These are phyloP conservation scores for Cynopterus sphinx DNA, from an alignment of 2,797 vertebrate species.

Conservation along the genomic window DNA sequence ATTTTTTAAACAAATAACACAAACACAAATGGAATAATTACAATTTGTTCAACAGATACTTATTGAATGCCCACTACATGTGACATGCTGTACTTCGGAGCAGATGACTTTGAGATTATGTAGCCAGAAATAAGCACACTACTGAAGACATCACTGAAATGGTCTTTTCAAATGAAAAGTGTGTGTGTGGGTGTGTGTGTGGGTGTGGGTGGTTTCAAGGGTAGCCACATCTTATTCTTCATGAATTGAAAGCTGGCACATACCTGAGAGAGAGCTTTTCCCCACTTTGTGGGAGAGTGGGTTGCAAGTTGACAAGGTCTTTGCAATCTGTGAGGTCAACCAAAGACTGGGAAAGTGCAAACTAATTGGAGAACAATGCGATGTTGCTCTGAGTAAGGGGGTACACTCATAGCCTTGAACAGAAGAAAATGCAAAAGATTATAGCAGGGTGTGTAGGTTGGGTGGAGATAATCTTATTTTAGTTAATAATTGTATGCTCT, in stretches of 20 bases:
- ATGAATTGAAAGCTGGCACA: not conserved
- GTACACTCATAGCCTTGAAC: no score
- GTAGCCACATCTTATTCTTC: not conserved
- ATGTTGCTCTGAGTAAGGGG: no score
- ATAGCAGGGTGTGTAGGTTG: no score
- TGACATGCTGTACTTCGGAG: not conserved
- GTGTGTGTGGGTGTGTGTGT: not conserved
- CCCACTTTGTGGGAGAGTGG: no score
- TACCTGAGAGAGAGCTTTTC: not conserved
- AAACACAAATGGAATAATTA: not conserved
- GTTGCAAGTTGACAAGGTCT: no score
- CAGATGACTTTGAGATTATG: not conserved
- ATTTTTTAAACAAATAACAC: not conserved
- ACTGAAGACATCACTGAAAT: not conserved
- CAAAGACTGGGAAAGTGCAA: no score
- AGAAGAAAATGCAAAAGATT: no score
- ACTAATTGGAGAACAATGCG: no score
- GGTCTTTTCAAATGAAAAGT: not conserved
- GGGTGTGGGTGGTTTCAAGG: not conserved
- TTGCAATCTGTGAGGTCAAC: no score
- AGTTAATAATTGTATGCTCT: no score
- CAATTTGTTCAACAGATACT: not conserved
- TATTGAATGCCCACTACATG: not conserved
- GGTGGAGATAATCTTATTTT: no score
- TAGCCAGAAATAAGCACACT: not conserved